Evolutionary conservation across 2,888 invertebrate genomes (phyloP).

Genomic region (Gastrophysa polygoni): DNA sequence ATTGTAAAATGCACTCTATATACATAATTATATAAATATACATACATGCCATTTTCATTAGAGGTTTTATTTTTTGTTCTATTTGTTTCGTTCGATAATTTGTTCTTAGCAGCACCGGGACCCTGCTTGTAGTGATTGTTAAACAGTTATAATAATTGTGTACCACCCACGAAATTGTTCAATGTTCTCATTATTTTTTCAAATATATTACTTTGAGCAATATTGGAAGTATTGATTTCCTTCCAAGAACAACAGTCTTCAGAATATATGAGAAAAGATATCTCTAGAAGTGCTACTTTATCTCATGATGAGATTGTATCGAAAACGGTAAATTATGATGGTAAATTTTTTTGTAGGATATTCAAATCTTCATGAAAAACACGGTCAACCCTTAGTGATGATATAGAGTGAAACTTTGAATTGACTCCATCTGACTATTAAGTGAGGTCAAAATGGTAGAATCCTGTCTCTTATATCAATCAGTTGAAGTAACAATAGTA

Average conservation of each 20-base stretch:
- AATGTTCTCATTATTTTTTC: slow-evolving; percentile 35
- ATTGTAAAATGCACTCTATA: slow-evolving; percentile 58
- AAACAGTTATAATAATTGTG: slow-evolving; percentile 28
- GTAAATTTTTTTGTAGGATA: no score
- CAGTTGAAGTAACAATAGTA: no score
- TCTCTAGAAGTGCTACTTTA: not conserved
- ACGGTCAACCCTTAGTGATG: no score
- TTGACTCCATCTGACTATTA: no score
- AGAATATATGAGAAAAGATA: no score
- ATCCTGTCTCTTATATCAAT: no score
- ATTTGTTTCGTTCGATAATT: slow-evolving; percentile 7
- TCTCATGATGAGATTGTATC: not conserved
- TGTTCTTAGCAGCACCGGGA: slow-evolving; percentile 30
- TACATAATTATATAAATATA: slow-evolving; percentile 55
- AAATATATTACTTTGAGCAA: slow-evolving; percentile 33
- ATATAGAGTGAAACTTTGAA: no score
- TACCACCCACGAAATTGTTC: slow-evolving; percentile 33
- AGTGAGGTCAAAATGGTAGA: no score
- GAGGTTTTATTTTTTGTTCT: slow-evolving; percentile 35
- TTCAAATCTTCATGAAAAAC: no score
- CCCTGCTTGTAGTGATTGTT: slow-evolving; percentile 32
- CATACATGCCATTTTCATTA: slow-evolving; percentile 53
- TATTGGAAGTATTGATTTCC: slow-evolving; percentile 24
- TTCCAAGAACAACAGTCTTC: not conserved
- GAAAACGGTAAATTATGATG: not conserved